Evolutionary conservation across 2,113 vertebrate species (phyloP).

Genomic region (Microcebus griseorufus): DNA sequence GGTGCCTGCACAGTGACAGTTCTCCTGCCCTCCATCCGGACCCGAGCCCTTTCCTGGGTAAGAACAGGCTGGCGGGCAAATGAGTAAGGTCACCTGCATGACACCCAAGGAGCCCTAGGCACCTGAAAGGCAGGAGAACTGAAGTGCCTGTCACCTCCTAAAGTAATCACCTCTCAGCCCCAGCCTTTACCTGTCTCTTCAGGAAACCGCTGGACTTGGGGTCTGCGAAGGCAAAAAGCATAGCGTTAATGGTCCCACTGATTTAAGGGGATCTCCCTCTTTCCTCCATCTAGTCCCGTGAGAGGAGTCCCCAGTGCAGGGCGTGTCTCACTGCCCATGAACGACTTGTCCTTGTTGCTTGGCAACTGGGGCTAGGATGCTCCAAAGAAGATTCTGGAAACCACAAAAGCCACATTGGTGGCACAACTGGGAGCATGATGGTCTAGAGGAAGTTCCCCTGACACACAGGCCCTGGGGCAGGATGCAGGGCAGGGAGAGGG

Average conservation of each 20-base stretch:
- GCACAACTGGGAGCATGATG: neutral
- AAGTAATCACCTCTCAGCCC: neutral
- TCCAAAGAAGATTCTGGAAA: constrained; percentile 1
- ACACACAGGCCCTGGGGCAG: neutral
- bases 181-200: constrained; percentile 81
- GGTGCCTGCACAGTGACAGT: neutral
- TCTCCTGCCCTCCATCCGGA: neutral
- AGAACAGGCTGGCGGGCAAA: neutral
- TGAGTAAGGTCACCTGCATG: neutral
- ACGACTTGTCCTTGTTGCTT: neutral
- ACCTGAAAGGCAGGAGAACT: neutral
- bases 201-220: constrained; percentile 75
- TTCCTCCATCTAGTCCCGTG: neutral
- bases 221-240: constrained; percentile 71
- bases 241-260: neutral
- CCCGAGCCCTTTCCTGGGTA: neutral
- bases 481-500: neutral
- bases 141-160: neutral
- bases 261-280: neutral
- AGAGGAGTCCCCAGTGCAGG: no score
- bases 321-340: neutral
- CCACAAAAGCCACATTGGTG: neutral
- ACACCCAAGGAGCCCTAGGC: neutral
- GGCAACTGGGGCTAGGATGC: neutral
- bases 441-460: neutral